Conservation (phyloP, 1,140 invertebrate genomes). For the Monomorium pharaonis region DNA sequence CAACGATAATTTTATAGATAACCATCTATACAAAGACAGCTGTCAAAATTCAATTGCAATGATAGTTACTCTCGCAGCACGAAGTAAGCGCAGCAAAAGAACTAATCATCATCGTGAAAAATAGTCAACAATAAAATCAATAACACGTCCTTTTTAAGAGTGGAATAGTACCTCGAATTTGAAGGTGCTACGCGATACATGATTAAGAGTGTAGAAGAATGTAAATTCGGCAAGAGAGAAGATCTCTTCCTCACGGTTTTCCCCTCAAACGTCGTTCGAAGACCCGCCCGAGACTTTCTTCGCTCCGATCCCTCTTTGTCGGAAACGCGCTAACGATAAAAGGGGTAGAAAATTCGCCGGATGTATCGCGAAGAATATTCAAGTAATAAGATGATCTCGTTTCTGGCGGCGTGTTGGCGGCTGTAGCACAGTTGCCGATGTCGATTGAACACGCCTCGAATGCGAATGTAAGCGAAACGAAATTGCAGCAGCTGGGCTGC, state of each 20-base stretch:
- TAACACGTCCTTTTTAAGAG: no score
- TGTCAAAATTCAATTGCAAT: no score
- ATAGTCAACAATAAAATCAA: no score
- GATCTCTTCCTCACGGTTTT: not conserved
- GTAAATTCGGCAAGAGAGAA: not conserved
- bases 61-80: no score
- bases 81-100: no score
- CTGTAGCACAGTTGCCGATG: conserved; percentile 20
- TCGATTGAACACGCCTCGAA: conserved; percentile 48
- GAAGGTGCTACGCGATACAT: no score
- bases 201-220: no score
- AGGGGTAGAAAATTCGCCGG: conserved; percentile 29
- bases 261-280: not conserved
- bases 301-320: conserved; percentile 20
- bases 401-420: conserved; percentile 24
- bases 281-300: not conserved
- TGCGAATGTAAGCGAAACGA: conserved; percentile 57
- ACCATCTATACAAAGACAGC: no score
- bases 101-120: no score
- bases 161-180: no score
- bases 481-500: conserved; percentile 36
- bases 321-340: conserved; percentile 45
- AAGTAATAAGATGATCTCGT: conserved; percentile 59
- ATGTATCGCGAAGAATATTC: conserved; percentile 55
- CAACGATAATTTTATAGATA: no score